phyloP scores from a whole-genome alignment of 2,797 vertebrate genomes.

The Selene dorsalis region DNA sequence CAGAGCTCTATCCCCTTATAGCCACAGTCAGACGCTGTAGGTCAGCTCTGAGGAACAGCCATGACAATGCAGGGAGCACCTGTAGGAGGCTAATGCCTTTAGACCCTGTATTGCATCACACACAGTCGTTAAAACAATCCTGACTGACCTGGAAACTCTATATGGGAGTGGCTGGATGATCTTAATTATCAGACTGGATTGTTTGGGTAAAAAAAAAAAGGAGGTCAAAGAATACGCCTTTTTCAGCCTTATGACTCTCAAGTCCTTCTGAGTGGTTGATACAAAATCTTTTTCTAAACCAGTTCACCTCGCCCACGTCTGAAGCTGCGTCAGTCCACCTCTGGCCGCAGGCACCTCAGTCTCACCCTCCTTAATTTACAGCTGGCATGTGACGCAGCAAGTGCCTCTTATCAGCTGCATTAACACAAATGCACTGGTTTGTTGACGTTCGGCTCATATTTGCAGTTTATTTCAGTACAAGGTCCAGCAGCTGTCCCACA shows the following conservation, averaged over 20 bases:
- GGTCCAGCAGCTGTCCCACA: slow-evolving; percentile 38
- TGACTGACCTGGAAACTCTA: slow-evolving; percentile 42
- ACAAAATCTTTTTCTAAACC: slow-evolving; percentile 15
- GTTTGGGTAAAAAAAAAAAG: slow-evolving; percentile 14
- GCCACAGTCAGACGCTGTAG: slow-evolving; percentile 45
- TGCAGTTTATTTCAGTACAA: slow-evolving; percentile 64
- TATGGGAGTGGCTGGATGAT: slow-evolving; percentile 40
- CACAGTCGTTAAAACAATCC: slow-evolving; percentile 40
- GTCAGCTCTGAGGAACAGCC: slow-evolving; percentile 48
- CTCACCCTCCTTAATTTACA: slow-evolving; percentile 34
- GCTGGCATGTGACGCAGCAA: background rate
- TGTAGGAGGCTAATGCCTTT: slow-evolving; percentile 72
- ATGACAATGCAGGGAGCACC: slow-evolving; percentile 37
- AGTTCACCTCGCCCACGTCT: background rate
- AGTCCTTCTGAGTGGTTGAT: background rate
- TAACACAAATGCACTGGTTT: slow-evolving; percentile 40
- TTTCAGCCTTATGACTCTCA: slow-evolving; percentile 18
- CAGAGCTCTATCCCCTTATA: slow-evolving; percentile 66
- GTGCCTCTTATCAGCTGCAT: slow-evolving; percentile 54
- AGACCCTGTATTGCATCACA: slow-evolving; percentile 48
- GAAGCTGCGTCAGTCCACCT: slow-evolving; percentile 9
- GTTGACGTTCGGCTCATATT: slow-evolving; percentile 57
- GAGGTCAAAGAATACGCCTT: background rate
- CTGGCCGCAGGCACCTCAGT: background rate
- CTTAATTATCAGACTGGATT: slow-evolving; percentile 36